phyloP scores from a whole-genome alignment of 1,140 invertebrate genomes.

The Gryon sp. region DNA sequence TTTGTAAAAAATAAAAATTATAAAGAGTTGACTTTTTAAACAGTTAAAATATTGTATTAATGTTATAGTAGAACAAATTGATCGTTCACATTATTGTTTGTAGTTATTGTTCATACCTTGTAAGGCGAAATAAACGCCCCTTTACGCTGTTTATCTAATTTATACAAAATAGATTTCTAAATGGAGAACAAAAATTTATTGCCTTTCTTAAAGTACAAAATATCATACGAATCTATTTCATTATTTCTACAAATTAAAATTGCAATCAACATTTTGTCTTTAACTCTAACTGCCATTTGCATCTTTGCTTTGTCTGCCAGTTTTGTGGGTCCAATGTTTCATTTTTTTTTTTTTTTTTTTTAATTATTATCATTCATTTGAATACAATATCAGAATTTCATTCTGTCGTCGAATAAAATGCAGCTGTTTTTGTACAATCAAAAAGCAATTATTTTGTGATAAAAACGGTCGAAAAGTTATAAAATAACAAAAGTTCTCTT shows the following conservation, averaged over 20 bases:
- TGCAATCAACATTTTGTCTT: slow-evolving; percentile 22
- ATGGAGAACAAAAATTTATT: slow-evolving; percentile 47
- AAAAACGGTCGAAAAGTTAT: no score
- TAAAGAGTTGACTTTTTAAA: no score
- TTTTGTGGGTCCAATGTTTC: slow-evolving; percentile 15
- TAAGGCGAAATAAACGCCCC: slow-evolving; percentile 20
- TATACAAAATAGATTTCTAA: slow-evolving; percentile 53
- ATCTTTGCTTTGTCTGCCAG: slow-evolving; percentile 38
- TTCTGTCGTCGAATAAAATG: slow-evolving; percentile 8
- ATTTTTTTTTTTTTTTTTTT: no score
- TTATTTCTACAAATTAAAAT: slow-evolving; percentile 57
- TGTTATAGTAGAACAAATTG: no score
- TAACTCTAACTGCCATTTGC: slow-evolving; percentile 52
- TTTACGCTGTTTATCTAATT: slow-evolving; percentile 29
- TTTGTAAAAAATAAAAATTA: no score
- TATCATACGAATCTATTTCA: slow-evolving; percentile 57
- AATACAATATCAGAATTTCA: slow-evolving; percentile 9
- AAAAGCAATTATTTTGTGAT: background rate
- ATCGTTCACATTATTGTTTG: no score
- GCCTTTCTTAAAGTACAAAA: slow-evolving; percentile 54
- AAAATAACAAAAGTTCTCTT: slow-evolving; percentile 17
- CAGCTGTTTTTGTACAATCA: background rate
- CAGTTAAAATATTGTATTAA: no score
- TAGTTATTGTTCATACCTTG: slow-evolving; percentile 34
- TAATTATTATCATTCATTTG: no score